These are phyloP conservation scores for Tursiops truncatus DNA, from an alignment of 2,113 vertebrate species.

Conservation along the genomic window DNA sequence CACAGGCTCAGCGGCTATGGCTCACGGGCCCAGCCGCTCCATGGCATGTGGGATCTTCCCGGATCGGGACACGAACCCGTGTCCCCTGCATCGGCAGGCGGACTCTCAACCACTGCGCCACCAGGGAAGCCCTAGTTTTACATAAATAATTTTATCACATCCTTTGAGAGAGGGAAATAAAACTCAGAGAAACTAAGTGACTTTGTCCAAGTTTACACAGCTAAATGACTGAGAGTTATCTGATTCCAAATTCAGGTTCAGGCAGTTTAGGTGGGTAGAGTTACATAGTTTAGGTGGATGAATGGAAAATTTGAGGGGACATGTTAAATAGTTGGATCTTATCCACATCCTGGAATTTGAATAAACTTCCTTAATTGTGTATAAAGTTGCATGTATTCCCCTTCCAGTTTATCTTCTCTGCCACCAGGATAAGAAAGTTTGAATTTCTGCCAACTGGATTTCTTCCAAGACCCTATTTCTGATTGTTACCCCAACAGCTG, in stretches of 20 bases:
- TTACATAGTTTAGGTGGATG: constrained; percentile 13
- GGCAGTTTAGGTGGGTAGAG: constrained; percentile 18
- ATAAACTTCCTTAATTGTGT: constrained; percentile 29
- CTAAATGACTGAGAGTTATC: not conserved
- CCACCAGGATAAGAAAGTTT: constrained; percentile 43
- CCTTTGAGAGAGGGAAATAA: not conserved
- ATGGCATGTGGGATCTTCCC: too few relatives aligned
- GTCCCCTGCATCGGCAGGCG: too few relatives aligned
- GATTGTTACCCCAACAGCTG: constrained; percentile 60
- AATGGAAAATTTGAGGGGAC: constrained; percentile 38
- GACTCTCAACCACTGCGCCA: too few relatives aligned
- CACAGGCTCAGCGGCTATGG: too few relatives aligned
- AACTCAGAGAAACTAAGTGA: constrained; percentile 53
- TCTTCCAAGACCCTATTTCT: constrained; percentile 64
- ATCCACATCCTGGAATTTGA: constrained; percentile 47
- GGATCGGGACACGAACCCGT: too few relatives aligned
- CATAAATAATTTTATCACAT: not conserved
- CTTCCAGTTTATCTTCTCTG: constrained; percentile 50
- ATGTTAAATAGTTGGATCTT: constrained; percentile 53
- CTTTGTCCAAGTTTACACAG: constrained; percentile 20
- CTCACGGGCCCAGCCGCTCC: too few relatives aligned
- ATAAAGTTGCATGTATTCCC: constrained; percentile 48
- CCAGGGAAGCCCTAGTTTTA: not conserved
- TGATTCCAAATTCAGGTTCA: constrained; percentile 30
- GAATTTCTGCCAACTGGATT: constrained; percentile 56